Percentiles rank a stretch among this genome's conserved stretches.
These are phyloP conservation scores for Parazoanthus atlanticus DNA, from an alignment of 92 coral and sea anemone species.

Conservation along the genomic window DNA sequence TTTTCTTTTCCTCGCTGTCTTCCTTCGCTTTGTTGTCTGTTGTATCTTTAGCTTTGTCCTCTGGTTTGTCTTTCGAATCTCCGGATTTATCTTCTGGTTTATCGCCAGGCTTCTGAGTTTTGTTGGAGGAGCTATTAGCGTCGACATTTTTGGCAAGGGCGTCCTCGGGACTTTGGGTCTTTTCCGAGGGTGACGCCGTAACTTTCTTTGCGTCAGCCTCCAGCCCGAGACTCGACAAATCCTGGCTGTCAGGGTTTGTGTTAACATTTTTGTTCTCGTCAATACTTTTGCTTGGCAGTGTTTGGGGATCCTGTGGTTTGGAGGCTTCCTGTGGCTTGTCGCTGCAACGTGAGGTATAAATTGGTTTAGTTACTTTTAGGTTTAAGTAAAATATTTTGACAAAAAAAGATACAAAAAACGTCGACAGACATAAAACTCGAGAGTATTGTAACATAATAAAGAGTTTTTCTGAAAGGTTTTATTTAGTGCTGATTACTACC, in stretches of 20 bases:
- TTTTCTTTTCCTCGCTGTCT: slow-evolving; percentile 10
- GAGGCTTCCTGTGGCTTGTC: not conserved
- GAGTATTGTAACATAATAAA: not conserved
- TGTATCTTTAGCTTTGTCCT: slow-evolving; percentile 9
- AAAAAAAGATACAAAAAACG: not conserved
- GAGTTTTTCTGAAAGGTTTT: too few relatives aligned
- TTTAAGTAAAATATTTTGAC: not conserved
- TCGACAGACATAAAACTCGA: not conserved
- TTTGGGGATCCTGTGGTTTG: slow-evolving; percentile 26
- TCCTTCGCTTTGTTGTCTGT: not conserved
- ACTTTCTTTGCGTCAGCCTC: not conserved
- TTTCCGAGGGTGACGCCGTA: not conserved
- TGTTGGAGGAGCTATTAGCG: not conserved
- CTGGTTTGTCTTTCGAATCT: slow-evolving; percentile 1
- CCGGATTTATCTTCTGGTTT: not conserved
- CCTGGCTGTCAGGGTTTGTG: slow-evolving; percentile 24
- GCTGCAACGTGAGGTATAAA: not conserved
- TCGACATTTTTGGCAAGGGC: slow-evolving; percentile 9
- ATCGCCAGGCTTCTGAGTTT: not conserved
- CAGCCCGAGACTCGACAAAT: slow-evolving; percentile 27
- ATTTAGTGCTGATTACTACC: too few relatives aligned
- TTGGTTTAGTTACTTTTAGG: not conserved
- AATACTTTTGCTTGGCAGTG: not conserved
- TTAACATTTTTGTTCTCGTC: not conserved
- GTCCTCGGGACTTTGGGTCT: not conserved